These are phyloP conservation scores for Osmerus eperlanus DNA, from an alignment of 2,113 vertebrate species.

Conservation along the genomic window DNA sequence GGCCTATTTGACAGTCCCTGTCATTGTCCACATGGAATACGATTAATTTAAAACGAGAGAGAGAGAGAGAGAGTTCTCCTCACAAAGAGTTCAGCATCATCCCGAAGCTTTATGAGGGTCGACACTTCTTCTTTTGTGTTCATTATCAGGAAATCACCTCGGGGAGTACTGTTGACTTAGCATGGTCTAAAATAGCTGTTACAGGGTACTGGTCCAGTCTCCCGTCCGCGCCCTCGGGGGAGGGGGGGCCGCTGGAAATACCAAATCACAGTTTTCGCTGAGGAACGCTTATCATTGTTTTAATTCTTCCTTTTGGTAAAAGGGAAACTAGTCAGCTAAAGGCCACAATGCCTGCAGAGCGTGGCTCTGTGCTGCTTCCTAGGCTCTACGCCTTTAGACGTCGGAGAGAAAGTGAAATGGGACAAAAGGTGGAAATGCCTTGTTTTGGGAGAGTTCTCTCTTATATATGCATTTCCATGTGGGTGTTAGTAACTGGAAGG, in stretches of 20 bases:
- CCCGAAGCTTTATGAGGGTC: constrained; percentile 65
- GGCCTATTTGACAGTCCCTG: constrained; percentile 62
- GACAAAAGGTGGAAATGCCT: too few species aligned
- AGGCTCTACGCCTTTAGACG: background rate
- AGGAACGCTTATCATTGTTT: constrained; percentile 47
- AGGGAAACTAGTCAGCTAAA: constrained; percentile 7
- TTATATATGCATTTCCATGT: too few species aligned
- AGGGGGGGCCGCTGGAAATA: constrained; percentile 56
- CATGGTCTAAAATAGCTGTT: constrained; percentile 69
- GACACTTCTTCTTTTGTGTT: constrained; percentile 75
- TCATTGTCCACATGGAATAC: constrained; percentile 66
- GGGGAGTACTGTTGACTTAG: constrained; percentile 71
- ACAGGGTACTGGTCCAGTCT: constrained; percentile 46
- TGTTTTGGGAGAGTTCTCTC: too few species aligned
- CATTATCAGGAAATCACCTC: constrained; percentile 74
- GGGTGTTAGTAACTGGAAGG: too few species aligned
- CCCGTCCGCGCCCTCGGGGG: constrained; percentile 47
- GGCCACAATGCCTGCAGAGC: background rate
- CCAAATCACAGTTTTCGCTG: constrained; percentile 29
- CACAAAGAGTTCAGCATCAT: constrained; percentile 65
- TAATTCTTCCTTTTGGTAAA: background rate
- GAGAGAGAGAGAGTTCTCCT: constrained; percentile 31
- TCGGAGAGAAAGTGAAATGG: background rate
- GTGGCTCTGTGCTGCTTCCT: background rate
- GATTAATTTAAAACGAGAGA: constrained; percentile 67